Conservation (phyloP, 2,888 invertebrate species). For the Stenurella melanura region DNA sequence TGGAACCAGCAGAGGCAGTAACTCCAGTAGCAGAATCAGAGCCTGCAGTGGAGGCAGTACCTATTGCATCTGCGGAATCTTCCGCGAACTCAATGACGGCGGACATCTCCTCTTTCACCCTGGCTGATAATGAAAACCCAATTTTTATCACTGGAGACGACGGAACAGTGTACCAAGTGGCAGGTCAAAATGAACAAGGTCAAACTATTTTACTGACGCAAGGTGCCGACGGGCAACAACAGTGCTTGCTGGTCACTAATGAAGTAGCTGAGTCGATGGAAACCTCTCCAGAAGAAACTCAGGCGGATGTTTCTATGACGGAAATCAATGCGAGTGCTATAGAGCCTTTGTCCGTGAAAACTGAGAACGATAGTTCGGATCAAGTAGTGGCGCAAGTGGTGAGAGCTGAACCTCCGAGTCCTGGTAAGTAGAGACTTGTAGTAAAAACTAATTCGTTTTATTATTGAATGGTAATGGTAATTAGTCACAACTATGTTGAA, state of each 20-base stretch:
- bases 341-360: constrained; percentile 67
- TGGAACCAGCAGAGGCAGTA: constrained; percentile 39
- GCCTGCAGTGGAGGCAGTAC: constrained; percentile 11
- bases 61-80: neutral
- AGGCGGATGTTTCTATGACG: constrained; percentile 52
- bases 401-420: constrained; percentile 88
- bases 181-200: constrained; percentile 85
- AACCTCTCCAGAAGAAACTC: constrained; percentile 60
- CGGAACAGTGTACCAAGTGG: constrained; percentile 85
- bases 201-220: constrained; percentile 85
- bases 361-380: constrained; percentile 75
- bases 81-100: constrained; percentile 40
- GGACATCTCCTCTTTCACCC: constrained; percentile 66
- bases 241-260: constrained; percentile 80
- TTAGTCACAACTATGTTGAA: no score
- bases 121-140: constrained; percentile 75
- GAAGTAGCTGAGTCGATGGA: constrained; percentile 74
- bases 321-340: constrained; percentile 62
- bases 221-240: constrained; percentile 81
- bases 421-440: constrained; percentile 76
- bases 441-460: neutral
- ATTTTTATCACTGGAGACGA: constrained; percentile 89
- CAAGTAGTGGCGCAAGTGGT: constrained; percentile 92
- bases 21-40: constrained; percentile 34
- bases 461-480: no score